A percentile compares a stretch with the other conserved stretches of the same genome.
Evolutionary conservation across 2,888 invertebrate genomes (phyloP).

Genomic region (Iselma pallidipennis): DNA sequence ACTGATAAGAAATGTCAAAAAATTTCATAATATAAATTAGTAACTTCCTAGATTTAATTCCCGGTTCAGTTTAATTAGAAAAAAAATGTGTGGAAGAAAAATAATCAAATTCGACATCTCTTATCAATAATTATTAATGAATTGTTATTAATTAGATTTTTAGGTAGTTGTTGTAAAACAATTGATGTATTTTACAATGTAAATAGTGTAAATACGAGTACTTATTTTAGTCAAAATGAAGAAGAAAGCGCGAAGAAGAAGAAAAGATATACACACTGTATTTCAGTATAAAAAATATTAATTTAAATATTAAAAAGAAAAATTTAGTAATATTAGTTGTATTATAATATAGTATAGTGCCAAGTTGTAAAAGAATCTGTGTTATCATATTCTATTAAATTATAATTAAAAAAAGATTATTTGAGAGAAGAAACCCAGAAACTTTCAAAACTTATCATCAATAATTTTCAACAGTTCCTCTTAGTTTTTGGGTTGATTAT

Average conservation of each 20-base stretch:
- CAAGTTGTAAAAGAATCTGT: conserved; percentile 31
- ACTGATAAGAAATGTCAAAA: conserved; percentile 39
- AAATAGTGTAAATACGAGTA: conserved; percentile 43
- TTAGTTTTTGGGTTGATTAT: neutral
- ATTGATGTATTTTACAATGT: conserved; percentile 41
- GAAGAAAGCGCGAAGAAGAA: conserved; percentile 6
- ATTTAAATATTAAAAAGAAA: neutral
- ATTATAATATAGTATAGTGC: conserved; percentile 32
- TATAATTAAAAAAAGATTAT: too few relatives aligned
- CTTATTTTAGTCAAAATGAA: conserved; percentile 23
- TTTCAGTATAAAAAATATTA: neutral
- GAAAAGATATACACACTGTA: conserved; percentile 4
- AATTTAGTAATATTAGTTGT: conserved; percentile 4
- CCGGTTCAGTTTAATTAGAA: neutral
- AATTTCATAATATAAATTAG: neutral
- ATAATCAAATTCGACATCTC: conserved; percentile 29
- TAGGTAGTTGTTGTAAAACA: conserved; percentile 44
- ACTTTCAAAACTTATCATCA: neutral
- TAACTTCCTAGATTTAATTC: neutral
- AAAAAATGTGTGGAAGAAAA: conserved; percentile 10
- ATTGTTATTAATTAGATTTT: conserved; percentile 30
- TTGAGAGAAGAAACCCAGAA: neutral
- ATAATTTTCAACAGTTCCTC: neutral
- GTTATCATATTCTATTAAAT: neutral
- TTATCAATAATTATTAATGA: conserved; percentile 30